phyloP scores from a whole-genome alignment of 2,797 vertebrate species.

The Dipus sagitta region DNA sequence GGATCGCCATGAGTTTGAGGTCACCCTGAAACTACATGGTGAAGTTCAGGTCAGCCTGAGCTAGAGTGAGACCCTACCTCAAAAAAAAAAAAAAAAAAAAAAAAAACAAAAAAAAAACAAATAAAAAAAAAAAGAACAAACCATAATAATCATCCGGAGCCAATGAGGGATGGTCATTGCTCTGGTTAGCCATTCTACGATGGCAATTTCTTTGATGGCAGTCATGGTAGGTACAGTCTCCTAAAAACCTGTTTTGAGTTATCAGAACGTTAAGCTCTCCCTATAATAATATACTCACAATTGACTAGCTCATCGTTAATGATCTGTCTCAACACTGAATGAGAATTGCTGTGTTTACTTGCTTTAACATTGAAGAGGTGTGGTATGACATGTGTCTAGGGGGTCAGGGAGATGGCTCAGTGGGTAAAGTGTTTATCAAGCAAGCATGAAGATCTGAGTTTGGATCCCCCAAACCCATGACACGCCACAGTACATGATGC shows the following conservation, averaged over 20 bases:
- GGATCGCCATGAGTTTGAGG: too few relatives aligned
- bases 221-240: conserved; percentile 94
- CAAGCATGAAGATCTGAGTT: too few relatives aligned
- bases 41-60: too few relatives aligned
- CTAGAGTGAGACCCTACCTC: too few relatives aligned
- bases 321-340: conserved; percentile 98
- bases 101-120: too few relatives aligned
- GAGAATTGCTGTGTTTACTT: conserved; percentile 94
- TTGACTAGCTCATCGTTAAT: conserved; percentile 96
- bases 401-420: conserved; percentile 80
- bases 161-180: conserved; percentile 93
- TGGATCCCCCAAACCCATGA: too few relatives aligned
- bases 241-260: conserved; percentile 92
- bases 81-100: too few relatives aligned
- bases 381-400: too few relatives aligned
- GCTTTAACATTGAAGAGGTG: conserved; percentile 91
- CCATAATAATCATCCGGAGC: conserved; percentile 92
- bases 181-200: conserved; percentile 99
- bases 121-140: too few relatives aligned
- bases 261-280: conserved; percentile 93
- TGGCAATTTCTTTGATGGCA: conserved; percentile 95
- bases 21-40: too few relatives aligned
- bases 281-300: conserved; percentile 96
- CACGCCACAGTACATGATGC: too few relatives aligned
- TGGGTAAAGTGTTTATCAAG: conserved; percentile 89